Conservation (phyloP, 2,113 vertebrate genomes). For the Abramis brama region DNA sequence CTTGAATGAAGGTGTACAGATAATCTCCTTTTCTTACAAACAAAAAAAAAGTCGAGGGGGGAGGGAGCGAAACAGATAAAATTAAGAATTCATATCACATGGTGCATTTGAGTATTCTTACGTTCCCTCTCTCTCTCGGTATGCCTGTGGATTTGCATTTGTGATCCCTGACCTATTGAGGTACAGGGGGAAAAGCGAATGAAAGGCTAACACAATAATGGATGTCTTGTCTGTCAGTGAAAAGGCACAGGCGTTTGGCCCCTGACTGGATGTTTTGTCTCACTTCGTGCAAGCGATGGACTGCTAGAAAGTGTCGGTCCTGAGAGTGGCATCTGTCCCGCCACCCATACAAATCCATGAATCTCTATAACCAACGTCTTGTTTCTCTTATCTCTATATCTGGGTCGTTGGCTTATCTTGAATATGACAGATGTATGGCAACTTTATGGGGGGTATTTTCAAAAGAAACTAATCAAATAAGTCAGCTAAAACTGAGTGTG, state of each 20-base stretch:
- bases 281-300: constrained; percentile 41
- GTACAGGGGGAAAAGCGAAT: constrained; percentile 51
- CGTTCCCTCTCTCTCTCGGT: constrained; percentile 63
- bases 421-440: background rate
- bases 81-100: constrained; percentile 92
- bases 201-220: constrained; percentile 56
- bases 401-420: constrained; percentile 32
- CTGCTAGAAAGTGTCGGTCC: constrained; percentile 42
- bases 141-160: constrained; percentile 62
- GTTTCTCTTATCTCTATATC: constrained; percentile 37
- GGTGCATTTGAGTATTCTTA: constrained; percentile 81
- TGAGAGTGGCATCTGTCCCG: constrained; percentile 50
- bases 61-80: constrained; percentile 82
- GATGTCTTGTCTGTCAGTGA: constrained; percentile 54
- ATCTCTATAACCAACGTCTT: constrained; percentile 9
- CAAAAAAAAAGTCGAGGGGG: constrained; percentile 63
- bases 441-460: background rate
- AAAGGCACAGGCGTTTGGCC: constrained; percentile 46
- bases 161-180: constrained; percentile 70
- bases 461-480: background rate
- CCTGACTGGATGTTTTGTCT: constrained; percentile 51
- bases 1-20: constrained; percentile 64
- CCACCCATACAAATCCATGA: constrained; percentile 14
- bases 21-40: constrained; percentile 73
- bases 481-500: background rate